Conservation (phyloP, 1,140 invertebrate genomes). For the Copidosoma floridanum region DNA sequence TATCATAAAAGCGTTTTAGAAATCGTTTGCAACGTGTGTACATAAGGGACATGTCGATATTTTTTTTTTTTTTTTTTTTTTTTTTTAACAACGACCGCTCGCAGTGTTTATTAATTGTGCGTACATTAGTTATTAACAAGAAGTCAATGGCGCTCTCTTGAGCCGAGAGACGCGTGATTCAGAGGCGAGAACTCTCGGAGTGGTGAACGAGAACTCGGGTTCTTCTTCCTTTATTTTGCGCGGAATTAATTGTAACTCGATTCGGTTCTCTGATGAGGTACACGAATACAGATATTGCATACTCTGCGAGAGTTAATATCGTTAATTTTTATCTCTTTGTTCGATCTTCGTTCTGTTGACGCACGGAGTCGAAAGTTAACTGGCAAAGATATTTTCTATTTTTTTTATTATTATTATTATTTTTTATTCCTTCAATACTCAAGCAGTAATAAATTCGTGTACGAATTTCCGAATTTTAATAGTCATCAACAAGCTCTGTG, state of each 20-base stretch:
- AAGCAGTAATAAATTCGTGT: too few species aligned
- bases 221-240: conserved; percentile 16
- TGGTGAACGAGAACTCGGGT: conserved; percentile 44
- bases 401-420: conserved; percentile 1
- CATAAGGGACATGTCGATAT: too few species aligned
- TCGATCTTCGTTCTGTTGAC: conserved; percentile 3
- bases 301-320: conserved; percentile 23
- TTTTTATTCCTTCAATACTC: too few species aligned
- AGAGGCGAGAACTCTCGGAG: conserved; percentile 36
- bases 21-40: conserved; percentile 22
- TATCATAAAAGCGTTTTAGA: conserved; percentile 12
- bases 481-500: too few species aligned
- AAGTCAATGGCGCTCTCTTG: too few species aligned
- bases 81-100: too few species aligned
- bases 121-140: too few species aligned
- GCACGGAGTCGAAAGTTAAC: conserved; percentile 9
- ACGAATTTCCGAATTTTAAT: too few species aligned
- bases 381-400: background rate
- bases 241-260: background rate
- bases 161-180: too few species aligned
- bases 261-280: too few species aligned
- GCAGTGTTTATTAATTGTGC: too few species aligned
- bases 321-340: conserved; percentile 28
- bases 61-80: too few species aligned
- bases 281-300: background rate